Evolutionary conservation across 2,797 vertebrate genomes (phyloP).

Genomic region (Sylvilagus floridanus): DNA sequence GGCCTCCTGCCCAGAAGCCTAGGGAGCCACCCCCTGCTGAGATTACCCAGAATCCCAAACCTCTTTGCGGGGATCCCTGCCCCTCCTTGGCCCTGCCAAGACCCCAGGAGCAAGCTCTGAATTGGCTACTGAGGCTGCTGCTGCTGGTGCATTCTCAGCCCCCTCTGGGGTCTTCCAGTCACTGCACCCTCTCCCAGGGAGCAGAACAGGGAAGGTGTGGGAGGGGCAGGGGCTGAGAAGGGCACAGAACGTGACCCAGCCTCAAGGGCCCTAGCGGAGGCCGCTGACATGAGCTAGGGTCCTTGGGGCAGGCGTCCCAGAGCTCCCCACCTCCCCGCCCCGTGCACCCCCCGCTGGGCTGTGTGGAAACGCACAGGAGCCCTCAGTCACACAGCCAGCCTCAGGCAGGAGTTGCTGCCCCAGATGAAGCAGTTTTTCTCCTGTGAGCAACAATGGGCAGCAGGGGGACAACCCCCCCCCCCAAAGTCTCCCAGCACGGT

Average conservation of each 20-base stretch:
- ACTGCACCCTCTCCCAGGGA: background rate
- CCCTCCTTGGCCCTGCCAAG: background rate
- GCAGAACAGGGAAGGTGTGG: background rate
- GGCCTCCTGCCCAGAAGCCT: background rate
- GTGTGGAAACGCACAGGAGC: background rate
- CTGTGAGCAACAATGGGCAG: background rate
- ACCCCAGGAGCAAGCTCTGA: background rate
- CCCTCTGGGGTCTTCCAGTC: background rate
- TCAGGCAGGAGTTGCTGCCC: conserved; percentile 31
- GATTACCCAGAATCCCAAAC: background rate
- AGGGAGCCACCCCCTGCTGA: background rate
- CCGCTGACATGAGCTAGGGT: background rate
- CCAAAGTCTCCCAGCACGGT: background rate
- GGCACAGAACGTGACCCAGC: too few species aligned
- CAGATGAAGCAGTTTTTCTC: conserved; percentile 2
- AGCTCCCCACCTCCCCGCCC: background rate
- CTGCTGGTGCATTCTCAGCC: background rate
- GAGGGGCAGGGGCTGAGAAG: background rate
- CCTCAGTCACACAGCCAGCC: background rate
- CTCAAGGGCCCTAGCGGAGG: background rate
- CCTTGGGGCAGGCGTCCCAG: background rate
- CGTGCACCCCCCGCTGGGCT: background rate
- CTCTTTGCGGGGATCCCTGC: background rate
- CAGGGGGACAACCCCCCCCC: background rate
- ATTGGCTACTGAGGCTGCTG: background rate